Evolutionary conservation across 2,888 invertebrate genomes (phyloP), one percentile per base, ranked within the genome.

Genomic region (Tetragnatha montana): DNA sequence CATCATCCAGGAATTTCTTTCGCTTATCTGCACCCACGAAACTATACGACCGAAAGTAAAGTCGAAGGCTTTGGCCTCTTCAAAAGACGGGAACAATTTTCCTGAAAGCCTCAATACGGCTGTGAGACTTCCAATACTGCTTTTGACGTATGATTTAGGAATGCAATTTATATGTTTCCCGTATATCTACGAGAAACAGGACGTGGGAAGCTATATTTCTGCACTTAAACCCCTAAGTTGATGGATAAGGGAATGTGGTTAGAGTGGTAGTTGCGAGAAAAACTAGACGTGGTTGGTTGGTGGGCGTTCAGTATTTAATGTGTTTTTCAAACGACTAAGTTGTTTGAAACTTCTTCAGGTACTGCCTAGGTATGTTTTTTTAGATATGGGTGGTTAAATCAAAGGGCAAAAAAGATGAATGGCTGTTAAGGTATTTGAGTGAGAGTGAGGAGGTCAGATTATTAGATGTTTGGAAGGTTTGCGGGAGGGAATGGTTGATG

Each of bases 21-120:
- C 87, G 87, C 87, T 82, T 88, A 81, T 88, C 87, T 88, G 87
- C 68, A 49, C 81, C 60, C 76, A 49, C 81, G 87, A 88, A 88
- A 88, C 81, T 88, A 88, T 88, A 70, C 87, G 73, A 88, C 81
- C 87, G 87, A 88, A 88, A 88, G 87, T 78, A 88, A 88, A 88
- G 35, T 70, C 80, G 73, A 50, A 82, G 21, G 47, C 73, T 60
- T 73, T 83, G 74, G 60, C 35, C 81, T 21, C 82, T 80, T 86
- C 80, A 73, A 80, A 86, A 71, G 79, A 86, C 80, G 80, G 60
- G 80, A 86, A 86, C 86, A 86, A 86, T 86, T 86, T 86, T 86
- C 86, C 49, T 86, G 86, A 86, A 86, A 86, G 86, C 86, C 68
- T 80, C 86, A 80, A 74, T 86, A 79, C 68, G 80, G 73, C 80